Evolutionary conservation across 2,888 invertebrate genomes (phyloP).

Genomic region (Hypercompe scribonia): DNA sequence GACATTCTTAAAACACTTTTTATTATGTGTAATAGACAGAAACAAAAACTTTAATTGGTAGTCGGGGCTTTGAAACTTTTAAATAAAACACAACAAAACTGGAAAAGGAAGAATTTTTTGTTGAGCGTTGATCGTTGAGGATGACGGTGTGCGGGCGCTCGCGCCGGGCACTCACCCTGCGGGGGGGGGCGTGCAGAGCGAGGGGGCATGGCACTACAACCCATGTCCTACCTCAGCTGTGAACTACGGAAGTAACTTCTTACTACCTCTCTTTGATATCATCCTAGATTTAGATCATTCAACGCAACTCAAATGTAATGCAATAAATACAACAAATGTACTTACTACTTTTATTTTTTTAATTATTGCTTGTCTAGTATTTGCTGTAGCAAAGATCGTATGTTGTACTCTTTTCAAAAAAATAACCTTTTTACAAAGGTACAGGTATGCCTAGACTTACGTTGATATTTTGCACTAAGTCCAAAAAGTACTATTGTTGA

Average conservation of each 20-base stretch:
- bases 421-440: neutral
- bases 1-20: neutral
- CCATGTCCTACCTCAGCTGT: slow-evolving; percentile 51
- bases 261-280: slow-evolving; percentile 35
- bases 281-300: slow-evolving; percentile 20
- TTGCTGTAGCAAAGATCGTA: neutral
- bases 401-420: neutral
- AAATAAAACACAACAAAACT: slow-evolving; percentile 56
- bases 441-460: neutral
- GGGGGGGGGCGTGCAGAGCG: slow-evolving; percentile 42
- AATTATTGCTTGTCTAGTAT: neutral
- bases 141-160: slow-evolving; percentile 55
- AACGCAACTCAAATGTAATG: neutral
- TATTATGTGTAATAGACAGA: slow-evolving; percentile 8
- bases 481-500: neutral
- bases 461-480: slow-evolving; percentile 30
- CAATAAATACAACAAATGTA: too few relatives aligned
- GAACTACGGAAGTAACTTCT: slow-evolving; percentile 53
- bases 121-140: slow-evolving; percentile 52
- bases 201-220: slow-evolving; percentile 41
- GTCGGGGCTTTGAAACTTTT: slow-evolving; percentile 32
- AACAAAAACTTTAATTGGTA: slow-evolving; percentile 33
- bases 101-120: slow-evolving; percentile 60
- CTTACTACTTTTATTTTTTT: too few relatives aligned
- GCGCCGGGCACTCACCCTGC: slow-evolving; percentile 68